Percentiles rank a stretch among this genome's conserved stretches.
Conservation (phyloP, 1,140 invertebrate genomes). For the Calephelis nemesis region DNA sequence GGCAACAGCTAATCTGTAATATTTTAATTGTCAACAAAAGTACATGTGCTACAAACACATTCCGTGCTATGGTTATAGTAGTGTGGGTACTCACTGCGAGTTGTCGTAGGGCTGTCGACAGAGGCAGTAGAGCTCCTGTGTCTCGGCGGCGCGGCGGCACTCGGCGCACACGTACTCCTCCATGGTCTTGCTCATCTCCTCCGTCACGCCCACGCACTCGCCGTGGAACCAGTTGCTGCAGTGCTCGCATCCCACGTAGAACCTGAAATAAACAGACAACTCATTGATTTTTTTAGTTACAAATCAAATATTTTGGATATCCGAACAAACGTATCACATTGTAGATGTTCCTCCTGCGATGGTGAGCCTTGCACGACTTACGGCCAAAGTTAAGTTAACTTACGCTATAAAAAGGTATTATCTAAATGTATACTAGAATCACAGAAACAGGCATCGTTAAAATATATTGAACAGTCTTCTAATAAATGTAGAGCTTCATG, state of each 20-base stretch:
- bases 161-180: conserved; percentile 94
- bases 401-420: no score
- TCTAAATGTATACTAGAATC: no score
- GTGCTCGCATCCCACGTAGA: conserved; percentile 98
- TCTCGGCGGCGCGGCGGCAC: conserved; percentile 91
- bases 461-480: no score
- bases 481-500: no score
- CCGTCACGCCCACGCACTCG: conserved; percentile 96
- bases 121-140: conserved; percentile 96
- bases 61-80: neutral
- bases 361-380: no score
- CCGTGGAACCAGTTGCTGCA: conserved; percentile 99
- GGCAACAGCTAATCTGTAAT: no score
- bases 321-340: no score
- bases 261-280: conserved; percentile 80
- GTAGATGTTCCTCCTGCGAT: no score
- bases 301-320: neutral
- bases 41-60: no score
- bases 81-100: conserved; percentile 88
- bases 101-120: conserved; percentile 98
- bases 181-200: conserved; percentile 94
- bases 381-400: no score
- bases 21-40: no score
- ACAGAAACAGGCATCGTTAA: no score
- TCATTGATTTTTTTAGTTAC: neutral